Conservation (phyloP, 2,797 vertebrate genomes). For the Microcaecilia unicolor region DNA sequence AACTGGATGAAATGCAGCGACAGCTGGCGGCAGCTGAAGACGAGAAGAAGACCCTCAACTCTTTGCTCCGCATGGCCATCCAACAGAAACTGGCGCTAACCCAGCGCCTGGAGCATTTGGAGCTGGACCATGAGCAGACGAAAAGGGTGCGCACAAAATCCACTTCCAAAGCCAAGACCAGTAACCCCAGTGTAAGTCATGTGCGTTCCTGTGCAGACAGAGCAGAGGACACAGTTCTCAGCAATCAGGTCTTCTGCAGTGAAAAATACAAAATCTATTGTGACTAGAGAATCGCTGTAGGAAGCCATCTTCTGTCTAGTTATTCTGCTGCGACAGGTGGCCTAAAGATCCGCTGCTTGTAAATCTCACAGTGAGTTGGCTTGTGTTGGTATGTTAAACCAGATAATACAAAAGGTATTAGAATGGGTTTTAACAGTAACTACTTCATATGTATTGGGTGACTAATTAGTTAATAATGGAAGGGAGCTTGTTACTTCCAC, state of each 20-base stretch:
- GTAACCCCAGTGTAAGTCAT: conserved; percentile 81
- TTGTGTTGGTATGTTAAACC: conserved; percentile 41
- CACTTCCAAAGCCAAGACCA: conserved; percentile 56
- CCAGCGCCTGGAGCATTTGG: conserved; percentile 91
- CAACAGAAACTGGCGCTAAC: conserved; percentile 97
- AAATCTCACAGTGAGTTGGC: conserved; percentile 53
- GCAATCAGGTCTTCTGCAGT: conserved; percentile 78
- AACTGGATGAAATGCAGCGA: conserved; percentile 95
- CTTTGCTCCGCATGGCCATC: conserved; percentile 94
- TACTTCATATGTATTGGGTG: conserved; percentile 63
- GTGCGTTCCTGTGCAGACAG: conserved; percentile 68
- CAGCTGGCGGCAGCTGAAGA: conserved; percentile 93
- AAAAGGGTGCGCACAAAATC: conserved; percentile 72
- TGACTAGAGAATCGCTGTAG: conserved; percentile 65
- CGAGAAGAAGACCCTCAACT: conserved; percentile 97
- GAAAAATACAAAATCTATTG: conserved; percentile 98
- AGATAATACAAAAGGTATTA: conserved; percentile 44
- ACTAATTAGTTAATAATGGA: conserved; percentile 58
- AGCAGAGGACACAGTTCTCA: conserved; percentile 45
- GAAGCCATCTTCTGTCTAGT: neutral
- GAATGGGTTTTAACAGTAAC: conserved; percentile 60
- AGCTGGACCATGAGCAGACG: conserved; percentile 88
- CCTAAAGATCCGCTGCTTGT: conserved; percentile 28
- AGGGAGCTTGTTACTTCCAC: conserved; percentile 53
- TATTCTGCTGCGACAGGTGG: conserved; percentile 10